Evolutionary conservation across 2,113 vertebrate species (phyloP), one percentile per base, ranked within the genome.

Genomic region (Oryzias woworae): DNA sequence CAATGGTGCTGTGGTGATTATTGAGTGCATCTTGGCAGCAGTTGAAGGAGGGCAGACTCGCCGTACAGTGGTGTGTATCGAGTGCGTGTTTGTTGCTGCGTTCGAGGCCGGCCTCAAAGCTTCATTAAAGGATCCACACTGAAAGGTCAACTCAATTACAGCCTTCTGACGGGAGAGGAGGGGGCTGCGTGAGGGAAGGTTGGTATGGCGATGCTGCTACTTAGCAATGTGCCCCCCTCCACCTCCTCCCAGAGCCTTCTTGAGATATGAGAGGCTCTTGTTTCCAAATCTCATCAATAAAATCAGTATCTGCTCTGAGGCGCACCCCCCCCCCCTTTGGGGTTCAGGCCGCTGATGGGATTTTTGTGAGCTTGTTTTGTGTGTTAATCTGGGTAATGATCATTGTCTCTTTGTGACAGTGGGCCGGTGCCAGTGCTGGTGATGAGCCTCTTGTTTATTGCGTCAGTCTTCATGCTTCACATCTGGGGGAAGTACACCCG

Each of bases 401-500:
- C 63, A 36, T 31, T 41, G 7, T 81, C 24, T 83, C 77, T 26
- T 73, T 44, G 28, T 90, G 88, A 80, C 90, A 99, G 97, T 66
- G 97, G 97, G 6, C 97, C 97, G 13, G 97, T 98, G 83, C 97
- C 97, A 52, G 98, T 99, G 80, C 88, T 99, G 89, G 97, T 99
- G 85, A 99, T 99, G 98, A 99, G 98, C 88, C 94, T 99, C 78
- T 94, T 99, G 83, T 99, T 99, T 92, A 98, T 99, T 72, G 98
- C 98, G 55, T 98, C 98, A 45, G 97, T 99, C 75, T 99, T 99
- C 91, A 98, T 99, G 98, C 93, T 99, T 85, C 98, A 99, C 90
- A 98, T 99, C 92, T 99, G 98, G 97, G 96, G 98, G 82, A 99
- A 99, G 91, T 99, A 99, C 84, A 99, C 98, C 62, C 96, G 97